Base-by-base conservation (phyloP, 2,888 invertebrate species). In the Corythucha ciliata region DNA sequence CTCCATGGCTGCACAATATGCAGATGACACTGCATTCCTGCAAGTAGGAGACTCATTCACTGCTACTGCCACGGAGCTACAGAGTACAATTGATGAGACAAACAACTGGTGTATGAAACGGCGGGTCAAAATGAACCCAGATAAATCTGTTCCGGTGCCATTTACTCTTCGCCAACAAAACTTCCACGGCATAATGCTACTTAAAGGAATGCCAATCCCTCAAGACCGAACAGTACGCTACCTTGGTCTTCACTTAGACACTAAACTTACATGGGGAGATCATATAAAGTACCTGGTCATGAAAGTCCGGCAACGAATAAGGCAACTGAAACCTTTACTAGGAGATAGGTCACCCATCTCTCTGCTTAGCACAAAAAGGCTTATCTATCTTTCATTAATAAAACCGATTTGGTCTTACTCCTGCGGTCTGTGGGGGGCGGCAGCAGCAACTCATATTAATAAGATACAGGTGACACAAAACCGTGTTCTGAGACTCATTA, bases 241-340 rank as follows among this genome's bases (percentile, higher is more conserved):
- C 16, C 16, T 33, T 4, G 33, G 33, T 33, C 33, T 33, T 3
- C 16, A 33, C 16, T 16, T 33, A 16, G 33, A 33, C 4, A n/a
- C n/a, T 6, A n/a, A 33, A 4, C 3, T 33, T 3, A 33, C 33
- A 33, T 33, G 33, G 33, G 33, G 14, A 33, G 33, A n/a, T 3
- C 33, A 33, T 6, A 33, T 33, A 4, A 33, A 33, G 14, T 16
- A 33, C 33, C 36, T 3, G 7, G 12, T 36, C 21, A n/a, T 22
- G 12, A 39, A 6, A 14, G 25, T 39, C n/a, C 3, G 39, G 6
- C 12, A 21, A 3, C 39, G 39, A 10, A 39, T 39, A 22, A 2
- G 22, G 12, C 39, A 39, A 39, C 39, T 39, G 22, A 39, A 39
- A 39, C 12, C 39, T 22, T 25, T 39, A 10, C 39, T 39, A 1